Conservation (phyloP, 2,113 vertebrate species). For the Cyprinodon variegatus region DNA sequence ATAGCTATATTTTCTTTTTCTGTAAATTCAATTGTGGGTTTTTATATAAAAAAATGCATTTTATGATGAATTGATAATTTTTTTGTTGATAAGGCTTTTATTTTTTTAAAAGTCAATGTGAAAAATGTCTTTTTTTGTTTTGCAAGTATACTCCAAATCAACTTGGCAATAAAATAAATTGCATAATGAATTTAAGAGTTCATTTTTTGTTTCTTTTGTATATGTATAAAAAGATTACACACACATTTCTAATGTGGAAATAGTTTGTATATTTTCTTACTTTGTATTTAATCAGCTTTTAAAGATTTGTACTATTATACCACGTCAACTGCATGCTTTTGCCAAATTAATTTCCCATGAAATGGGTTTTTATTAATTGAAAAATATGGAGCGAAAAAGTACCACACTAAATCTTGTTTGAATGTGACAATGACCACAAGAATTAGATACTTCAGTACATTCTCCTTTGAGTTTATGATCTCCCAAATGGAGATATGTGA, state of each 20-base stretch:
- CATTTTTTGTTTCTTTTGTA: constrained; percentile 1
- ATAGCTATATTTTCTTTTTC: constrained; percentile 68
- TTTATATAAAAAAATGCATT: constrained; percentile 68
- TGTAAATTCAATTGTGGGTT: constrained; percentile 78
- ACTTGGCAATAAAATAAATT: constrained; percentile 83
- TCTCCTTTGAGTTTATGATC: constrained; percentile 40
- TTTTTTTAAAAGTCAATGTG: constrained; percentile 80
- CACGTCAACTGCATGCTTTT: constrained; percentile 26
- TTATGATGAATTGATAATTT: constrained; percentile 69
- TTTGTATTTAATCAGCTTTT: background rate
- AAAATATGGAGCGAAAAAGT: constrained; percentile 43
- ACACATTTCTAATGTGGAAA: background rate
- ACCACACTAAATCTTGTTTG: constrained; percentile 44
- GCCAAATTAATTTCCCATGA: constrained; percentile 58
- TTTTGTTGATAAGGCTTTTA: constrained; percentile 79
- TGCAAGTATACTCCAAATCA: constrained; percentile 81
- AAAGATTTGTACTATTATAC: constrained; percentile 3
- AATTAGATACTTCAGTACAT: constrained; percentile 44
- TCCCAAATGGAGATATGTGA: constrained; percentile 62
- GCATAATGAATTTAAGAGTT: constrained; percentile 59
- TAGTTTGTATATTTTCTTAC: background rate
- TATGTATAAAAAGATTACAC: background rate
- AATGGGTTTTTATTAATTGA: constrained; percentile 52
- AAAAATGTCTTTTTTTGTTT: constrained; percentile 72
- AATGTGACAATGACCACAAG: constrained; percentile 47